These are phyloP conservation scores for Chironomus riparius DNA, from an alignment of 2,888 invertebrate genomes.

Conservation along the genomic window DNA sequence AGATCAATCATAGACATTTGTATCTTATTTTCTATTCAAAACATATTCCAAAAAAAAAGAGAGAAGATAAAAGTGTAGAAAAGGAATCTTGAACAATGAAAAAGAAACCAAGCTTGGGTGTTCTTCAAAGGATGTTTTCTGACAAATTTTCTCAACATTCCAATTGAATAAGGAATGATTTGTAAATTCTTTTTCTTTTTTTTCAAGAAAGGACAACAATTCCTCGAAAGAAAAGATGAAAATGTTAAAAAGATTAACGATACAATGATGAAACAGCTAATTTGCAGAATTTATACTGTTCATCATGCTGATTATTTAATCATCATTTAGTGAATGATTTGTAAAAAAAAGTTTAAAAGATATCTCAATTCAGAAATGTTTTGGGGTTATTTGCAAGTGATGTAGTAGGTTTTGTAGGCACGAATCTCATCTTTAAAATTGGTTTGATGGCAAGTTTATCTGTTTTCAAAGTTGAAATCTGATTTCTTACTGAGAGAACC, in stretches of 20 bases:
- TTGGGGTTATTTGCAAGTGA: too few relatives aligned
- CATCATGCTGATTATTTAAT: constrained; percentile 27
- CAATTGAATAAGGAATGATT: neutral
- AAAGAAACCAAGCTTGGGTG: neutral
- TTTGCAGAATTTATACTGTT: constrained; percentile 2
- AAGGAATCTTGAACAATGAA: neutral
- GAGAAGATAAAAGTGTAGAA: too few relatives aligned
- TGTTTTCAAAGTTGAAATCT: too few relatives aligned
- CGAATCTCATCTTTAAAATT: too few relatives aligned
- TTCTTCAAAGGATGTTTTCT: neutral
- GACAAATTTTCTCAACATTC: constrained; percentile 18
- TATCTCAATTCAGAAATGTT: too few relatives aligned
- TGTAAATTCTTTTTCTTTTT: neutral
- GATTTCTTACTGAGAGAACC: too few relatives aligned
- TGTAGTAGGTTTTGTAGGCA: too few relatives aligned
- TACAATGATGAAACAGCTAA: constrained; percentile 18
- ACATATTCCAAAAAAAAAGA: too few relatives aligned
- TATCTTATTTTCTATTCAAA: too few relatives aligned
- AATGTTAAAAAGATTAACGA: constrained; percentile 20
- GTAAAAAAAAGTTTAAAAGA: neutral
- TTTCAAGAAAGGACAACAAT: neutral
- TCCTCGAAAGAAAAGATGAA: neutral
- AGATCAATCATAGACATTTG: too few relatives aligned
- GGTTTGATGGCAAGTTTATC: too few relatives aligned
- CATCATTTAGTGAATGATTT: constrained; percentile 19